A percentile compares a stretch with the other conserved stretches of the same genome.
Conservation (phyloP, 2,113 vertebrate species). For the Solea solea region DNA sequence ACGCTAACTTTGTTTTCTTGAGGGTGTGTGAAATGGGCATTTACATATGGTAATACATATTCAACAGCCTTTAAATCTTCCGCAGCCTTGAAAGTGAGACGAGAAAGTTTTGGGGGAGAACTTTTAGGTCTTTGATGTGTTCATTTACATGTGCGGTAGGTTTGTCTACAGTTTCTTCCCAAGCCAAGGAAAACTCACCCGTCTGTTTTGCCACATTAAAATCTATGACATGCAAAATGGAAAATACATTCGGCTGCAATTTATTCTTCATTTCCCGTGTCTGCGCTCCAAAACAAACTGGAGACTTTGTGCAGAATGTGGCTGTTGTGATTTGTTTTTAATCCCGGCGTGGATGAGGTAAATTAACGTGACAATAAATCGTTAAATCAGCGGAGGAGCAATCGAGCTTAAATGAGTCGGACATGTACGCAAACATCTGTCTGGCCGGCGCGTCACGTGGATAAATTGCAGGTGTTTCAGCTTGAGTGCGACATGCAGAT, state of each 20-base stretch:
- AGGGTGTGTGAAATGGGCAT: slow-evolving; percentile 22
- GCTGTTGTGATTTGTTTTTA: slow-evolving; percentile 14
- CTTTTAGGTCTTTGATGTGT: slow-evolving; percentile 46
- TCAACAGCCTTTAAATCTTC: slow-evolving; percentile 44
- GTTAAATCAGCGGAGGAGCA: background rate
- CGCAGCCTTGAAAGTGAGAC: slow-evolving; percentile 14
- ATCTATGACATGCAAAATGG: background rate
- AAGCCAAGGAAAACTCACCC: slow-evolving; percentile 4
- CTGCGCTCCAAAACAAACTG: background rate
- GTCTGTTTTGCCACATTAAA: slow-evolving; percentile 18
- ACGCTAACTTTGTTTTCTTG: slow-evolving; percentile 55
- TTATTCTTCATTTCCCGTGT: background rate
- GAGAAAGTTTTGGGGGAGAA: slow-evolving; percentile 22
- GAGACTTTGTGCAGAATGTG: background rate
- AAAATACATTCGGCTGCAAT: slow-evolving; percentile 14
- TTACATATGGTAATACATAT: slow-evolving; percentile 54
- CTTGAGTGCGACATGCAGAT: slow-evolving; percentile 15
- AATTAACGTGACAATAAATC: slow-evolving; percentile 21
- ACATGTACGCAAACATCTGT: slow-evolving; percentile 19
- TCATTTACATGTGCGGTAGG: slow-evolving; percentile 39
- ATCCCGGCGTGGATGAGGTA: slow-evolving; percentile 4
- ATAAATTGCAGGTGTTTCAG: slow-evolving; percentile 25
- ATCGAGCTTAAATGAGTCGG: slow-evolving; percentile 1
- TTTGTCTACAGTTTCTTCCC: slow-evolving; percentile 7
- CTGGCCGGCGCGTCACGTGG: background rate